Evolutionary conservation across 2,888 invertebrate genomes (phyloP).

Genomic region (Chromoteleia sp.): DNA sequence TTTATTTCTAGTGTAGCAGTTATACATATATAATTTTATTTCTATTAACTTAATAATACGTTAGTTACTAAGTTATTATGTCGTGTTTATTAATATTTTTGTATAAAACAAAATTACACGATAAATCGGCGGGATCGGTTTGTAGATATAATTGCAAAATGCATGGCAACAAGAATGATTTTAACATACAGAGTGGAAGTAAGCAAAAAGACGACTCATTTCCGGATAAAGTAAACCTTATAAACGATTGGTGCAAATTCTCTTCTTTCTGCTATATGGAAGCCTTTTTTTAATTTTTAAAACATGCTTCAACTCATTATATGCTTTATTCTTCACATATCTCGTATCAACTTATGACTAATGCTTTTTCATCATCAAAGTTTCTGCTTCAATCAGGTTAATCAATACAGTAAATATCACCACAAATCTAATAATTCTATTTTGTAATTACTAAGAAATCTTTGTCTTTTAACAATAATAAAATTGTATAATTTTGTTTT

Average conservation of each 20-base stretch:
- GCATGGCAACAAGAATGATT: slow-evolving; percentile 55
- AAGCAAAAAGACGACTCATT: slow-evolving; percentile 41
- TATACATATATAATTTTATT: slow-evolving; percentile 1
- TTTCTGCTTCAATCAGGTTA: slow-evolving; percentile 64
- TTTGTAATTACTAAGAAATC: background rate
- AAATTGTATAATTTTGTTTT: slow-evolving; percentile 60
- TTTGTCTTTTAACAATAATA: slow-evolving; percentile 13
- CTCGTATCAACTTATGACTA: slow-evolving; percentile 36
- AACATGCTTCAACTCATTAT: slow-evolving; percentile 23
- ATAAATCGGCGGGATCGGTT: slow-evolving; percentile 59
- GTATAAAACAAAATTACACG: background rate
- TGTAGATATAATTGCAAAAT: slow-evolving; percentile 67
- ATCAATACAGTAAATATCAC: slow-evolving; percentile 35
- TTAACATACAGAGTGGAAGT: slow-evolving; percentile 65
- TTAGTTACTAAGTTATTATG: no score
- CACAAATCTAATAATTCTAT: slow-evolving; percentile 11
- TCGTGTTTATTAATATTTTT: background rate
- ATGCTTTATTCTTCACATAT: slow-evolving; percentile 36
- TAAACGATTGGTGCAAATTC: slow-evolving; percentile 28
- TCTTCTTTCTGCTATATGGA: slow-evolving; percentile 34
- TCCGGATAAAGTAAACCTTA: slow-evolving; percentile 41
- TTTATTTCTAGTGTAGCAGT: no score
- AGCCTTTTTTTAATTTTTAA: slow-evolving; percentile 34
- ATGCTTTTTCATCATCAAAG: slow-evolving; percentile 49
- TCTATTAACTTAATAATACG: background rate